Conservation (phyloP, 2,113 vertebrate species). For the Esox niger region DNA sequence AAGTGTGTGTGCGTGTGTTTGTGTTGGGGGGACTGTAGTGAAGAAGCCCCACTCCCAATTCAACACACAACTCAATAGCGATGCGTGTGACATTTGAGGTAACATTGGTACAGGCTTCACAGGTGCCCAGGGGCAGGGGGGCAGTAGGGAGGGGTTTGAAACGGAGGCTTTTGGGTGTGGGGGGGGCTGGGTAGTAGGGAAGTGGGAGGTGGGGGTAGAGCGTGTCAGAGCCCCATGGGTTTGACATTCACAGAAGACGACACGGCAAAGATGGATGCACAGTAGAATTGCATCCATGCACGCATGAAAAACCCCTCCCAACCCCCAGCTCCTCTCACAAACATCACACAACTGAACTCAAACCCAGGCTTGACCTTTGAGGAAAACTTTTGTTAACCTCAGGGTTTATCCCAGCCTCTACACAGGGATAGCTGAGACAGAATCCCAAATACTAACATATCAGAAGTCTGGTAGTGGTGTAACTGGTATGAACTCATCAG, state of each 20-base stretch:
- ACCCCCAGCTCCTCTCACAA: not conserved
- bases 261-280: slow-evolving; percentile 63
- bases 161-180: slow-evolving; percentile 40
- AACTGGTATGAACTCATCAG: too few relatives aligned
- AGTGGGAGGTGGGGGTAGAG: slow-evolving; percentile 22
- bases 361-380: slow-evolving; percentile 58
- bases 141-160: not conserved
- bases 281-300: slow-evolving; percentile 51
- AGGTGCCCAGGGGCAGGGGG: slow-evolving; percentile 39
- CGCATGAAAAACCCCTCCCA: slow-evolving; percentile 48
- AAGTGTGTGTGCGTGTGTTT: slow-evolving; percentile 17
- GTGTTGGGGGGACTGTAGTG: too few relatives aligned
- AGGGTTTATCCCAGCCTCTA: slow-evolving; percentile 20
- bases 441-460: not conserved
- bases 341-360: slow-evolving; percentile 28
- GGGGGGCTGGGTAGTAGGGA: slow-evolving; percentile 26
- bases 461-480: not conserved
- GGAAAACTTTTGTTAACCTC: slow-evolving; percentile 53
- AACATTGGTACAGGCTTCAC: slow-evolving; percentile 70
- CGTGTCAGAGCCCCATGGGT: slow-evolving; percentile 63
- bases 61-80: slow-evolving; percentile 53
- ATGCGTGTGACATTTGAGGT: slow-evolving; percentile 66
- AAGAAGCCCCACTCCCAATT: slow-evolving; percentile 22
- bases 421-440: not conserved
- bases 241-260: slow-evolving; percentile 71